phyloP scores from a whole-genome alignment of 2,797 vertebrate species.

The Hypotaenidia philippensis region DNA sequence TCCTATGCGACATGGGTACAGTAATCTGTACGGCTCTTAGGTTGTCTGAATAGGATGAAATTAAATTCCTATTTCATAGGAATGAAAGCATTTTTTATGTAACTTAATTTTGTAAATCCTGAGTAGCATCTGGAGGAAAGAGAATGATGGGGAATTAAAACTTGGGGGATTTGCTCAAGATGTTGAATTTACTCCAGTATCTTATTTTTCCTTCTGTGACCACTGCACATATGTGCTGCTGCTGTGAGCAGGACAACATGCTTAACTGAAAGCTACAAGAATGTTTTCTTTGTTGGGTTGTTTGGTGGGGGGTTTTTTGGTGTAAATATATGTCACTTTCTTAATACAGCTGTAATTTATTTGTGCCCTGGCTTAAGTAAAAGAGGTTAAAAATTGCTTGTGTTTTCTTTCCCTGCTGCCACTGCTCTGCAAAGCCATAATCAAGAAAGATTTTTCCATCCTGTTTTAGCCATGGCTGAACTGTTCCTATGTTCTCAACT shows the following conservation, averaged over 20 bases:
- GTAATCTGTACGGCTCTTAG: slow-evolving; percentile 73
- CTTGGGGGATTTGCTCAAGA: slow-evolving; percentile 59
- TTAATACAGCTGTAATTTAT: background rate
- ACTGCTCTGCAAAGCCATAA: background rate
- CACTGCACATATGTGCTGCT: background rate
- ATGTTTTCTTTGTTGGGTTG: background rate
- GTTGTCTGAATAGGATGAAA: slow-evolving; percentile 52
- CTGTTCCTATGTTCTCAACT: background rate
- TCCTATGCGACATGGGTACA: slow-evolving; percentile 20
- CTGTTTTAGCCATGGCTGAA: background rate
- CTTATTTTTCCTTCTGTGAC: slow-evolving; percentile 37
- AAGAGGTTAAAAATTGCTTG: background rate
- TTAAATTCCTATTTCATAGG: slow-evolving; percentile 25
- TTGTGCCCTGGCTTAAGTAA: background rate
- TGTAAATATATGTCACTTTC: background rate
- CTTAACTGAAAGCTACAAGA: slow-evolving; percentile 32
- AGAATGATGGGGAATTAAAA: slow-evolving; percentile 70
- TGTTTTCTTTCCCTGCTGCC: background rate
- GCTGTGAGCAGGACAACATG: background rate
- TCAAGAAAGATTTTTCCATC: background rate
- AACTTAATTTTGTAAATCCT: slow-evolving; percentile 78
- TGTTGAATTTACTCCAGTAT: slow-evolving; percentile 68
- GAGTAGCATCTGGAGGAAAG: slow-evolving; percentile 68
- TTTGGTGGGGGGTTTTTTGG: background rate
- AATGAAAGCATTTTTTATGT: slow-evolving; percentile 78